phyloP scores from a whole-genome alignment of 2,797 vertebrate species.

The Mico argentatus region DNA sequence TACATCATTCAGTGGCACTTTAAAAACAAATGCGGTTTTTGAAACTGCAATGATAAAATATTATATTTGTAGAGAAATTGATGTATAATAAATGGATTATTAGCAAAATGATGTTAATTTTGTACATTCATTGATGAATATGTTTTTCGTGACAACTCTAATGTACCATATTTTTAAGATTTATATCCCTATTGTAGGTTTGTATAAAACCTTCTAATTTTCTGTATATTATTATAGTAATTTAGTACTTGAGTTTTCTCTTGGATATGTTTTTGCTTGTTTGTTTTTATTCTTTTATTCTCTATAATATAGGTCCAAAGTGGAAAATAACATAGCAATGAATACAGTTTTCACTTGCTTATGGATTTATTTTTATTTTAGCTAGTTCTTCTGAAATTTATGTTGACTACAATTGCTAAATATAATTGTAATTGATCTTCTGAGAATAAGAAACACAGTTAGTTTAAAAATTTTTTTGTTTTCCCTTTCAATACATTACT shows the following conservation, averaged over 20 bases:
- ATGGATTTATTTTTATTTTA: constrained; percentile 30
- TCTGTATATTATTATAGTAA: constrained; percentile 73
- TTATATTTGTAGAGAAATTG: constrained; percentile 80
- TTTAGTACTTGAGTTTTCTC: constrained; percentile 20
- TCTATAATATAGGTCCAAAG: not conserved
- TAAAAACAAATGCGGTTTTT: constrained; percentile 71
- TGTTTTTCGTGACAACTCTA: constrained; percentile 75
- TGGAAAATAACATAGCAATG: constrained; percentile 31
- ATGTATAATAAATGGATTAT: constrained; percentile 79
- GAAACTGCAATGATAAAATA: constrained; percentile 49
- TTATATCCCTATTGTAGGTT: constrained; percentile 78
- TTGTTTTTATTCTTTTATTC: constrained; percentile 29
- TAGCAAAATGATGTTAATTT: constrained; percentile 72
- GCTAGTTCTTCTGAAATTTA: constrained; percentile 50
- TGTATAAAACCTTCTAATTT: constrained; percentile 83
- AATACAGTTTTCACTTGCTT: constrained; percentile 30
- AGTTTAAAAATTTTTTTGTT: constrained; percentile 32
- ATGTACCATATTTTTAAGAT: constrained; percentile 76
- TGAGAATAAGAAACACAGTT: constrained; percentile 40
- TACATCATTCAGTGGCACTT: constrained; percentile 59
- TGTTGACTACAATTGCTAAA: constrained; percentile 44
- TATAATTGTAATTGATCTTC: constrained; percentile 23
- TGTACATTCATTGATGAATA: constrained; percentile 75
- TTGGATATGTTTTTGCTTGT: not conserved
- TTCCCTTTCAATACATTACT: not conserved